Evolutionary conservation across 2,888 invertebrate genomes (phyloP), one percentile per base, ranked within the genome.

Genomic region (Synergus umbraculus): DNA sequence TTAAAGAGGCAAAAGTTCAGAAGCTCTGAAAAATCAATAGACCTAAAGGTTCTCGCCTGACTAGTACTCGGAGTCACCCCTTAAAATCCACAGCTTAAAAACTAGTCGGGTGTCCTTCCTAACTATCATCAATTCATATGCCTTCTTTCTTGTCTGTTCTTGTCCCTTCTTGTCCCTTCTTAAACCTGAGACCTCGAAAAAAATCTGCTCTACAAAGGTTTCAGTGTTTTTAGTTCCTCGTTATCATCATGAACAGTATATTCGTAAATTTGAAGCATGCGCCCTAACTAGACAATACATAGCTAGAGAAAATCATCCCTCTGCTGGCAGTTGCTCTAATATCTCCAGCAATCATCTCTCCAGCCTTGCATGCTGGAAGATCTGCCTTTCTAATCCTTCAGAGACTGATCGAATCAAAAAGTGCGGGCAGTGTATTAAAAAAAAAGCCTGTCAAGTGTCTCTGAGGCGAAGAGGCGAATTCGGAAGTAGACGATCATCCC

Each of bases 401-500:
- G 29, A 8, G 7, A 13, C 29, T 69, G n/a, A 29, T 37, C 7
- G 41, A 1, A n/a, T 15, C 65, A 13, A n/a, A 43, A 66, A 69
- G 49, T 69, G 46, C 2, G 37, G 41, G 2, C 15, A 65, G 49
- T 69, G 69, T 37, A 69, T 69, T 3, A n/a, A 69, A 49, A 22
- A 15, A 49, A 49, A 69, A 46, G 15, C 29, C 69, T 49, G 22
- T 29, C 22, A 29, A 54, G 69, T 49, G n/a, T 49, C 15, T 44
- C 15, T 49, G 49, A 73, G 49, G 77, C 79, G 82, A 29, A 29
- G 22, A 29, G 22, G 2, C 22, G 22, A 29, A 29, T 29, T 29
- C 22, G 22, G 1, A 1, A 29, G 22, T 29, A 29, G 22, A 1
- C 2, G 22, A 85, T 86, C 87, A 87, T 86, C 88, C 88, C 88